Evolutionary conservation across 2,888 invertebrate species (phyloP), one percentile per base, ranked within the genome.

Genomic region (Thecocarcelia acutangulata): DNA sequence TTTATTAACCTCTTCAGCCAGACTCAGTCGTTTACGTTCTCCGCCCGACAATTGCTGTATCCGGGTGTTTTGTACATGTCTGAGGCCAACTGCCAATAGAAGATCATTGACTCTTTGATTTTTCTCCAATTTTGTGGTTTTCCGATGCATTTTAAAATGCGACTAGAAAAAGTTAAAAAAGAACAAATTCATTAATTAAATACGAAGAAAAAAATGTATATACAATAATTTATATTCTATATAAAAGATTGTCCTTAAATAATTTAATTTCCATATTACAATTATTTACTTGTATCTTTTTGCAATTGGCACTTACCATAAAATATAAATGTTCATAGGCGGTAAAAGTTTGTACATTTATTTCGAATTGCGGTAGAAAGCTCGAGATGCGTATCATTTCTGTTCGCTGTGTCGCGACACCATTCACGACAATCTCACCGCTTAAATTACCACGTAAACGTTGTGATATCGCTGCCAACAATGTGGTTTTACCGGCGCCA

Each of bases 41-140:
- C 98, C 98, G 0, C 98, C 97, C 0, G 97, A 97, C 48, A 98
- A 92, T 13, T 94, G 93, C 86, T 94, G 94, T 37, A 97, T 92
- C 84, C 94, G 92, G 0, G 96, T 96, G 85, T 94, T 91, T 0
- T 92, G 92, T 86, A 96, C 95, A 86, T 94, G 94, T 12, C 90
- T 91, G 11, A 98, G 92, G 0, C 96, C 96, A 28, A 98, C 92
- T 76, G 95, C 94, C 0, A 86, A 46, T 33, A 91, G 77, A 9
- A 91, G 85, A 73, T 88, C 89, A 63, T 86, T 86, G 2, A 90
- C 90, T 3, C 89, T 86, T 19, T 88, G 87, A 1, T 86, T 85
- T 79, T 90, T 90, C 73, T 89, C 86, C 4, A 84, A 86, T 84
- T 89, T 92, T 70, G 91, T 90, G 1, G 92, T 91, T 52, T 92